Conservation (phyloP, 2,797 vertebrate species). For the Rhinella marina region DNA sequence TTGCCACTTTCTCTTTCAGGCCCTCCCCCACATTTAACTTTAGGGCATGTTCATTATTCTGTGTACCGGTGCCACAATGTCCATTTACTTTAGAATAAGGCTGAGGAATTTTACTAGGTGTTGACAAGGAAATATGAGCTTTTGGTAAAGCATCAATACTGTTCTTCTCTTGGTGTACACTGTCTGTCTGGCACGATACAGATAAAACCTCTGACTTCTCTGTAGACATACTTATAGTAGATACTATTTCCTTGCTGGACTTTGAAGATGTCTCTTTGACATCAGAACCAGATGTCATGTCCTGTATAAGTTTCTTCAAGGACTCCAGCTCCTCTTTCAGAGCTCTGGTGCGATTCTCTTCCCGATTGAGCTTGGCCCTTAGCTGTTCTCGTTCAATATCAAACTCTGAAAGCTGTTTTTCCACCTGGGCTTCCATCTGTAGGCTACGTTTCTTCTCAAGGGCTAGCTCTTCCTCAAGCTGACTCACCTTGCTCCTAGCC, state of each 20-base stretch:
- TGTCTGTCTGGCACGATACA: slow-evolving; percentile 82
- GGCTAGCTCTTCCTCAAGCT: slow-evolving; percentile 81
- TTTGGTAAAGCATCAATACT: slow-evolving; percentile 54
- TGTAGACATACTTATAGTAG: slow-evolving; percentile 65
- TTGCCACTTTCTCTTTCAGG: slow-evolving; percentile 66
- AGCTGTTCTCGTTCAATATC: slow-evolving; percentile 87
- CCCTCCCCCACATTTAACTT: slow-evolving; percentile 62
- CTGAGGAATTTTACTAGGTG: slow-evolving; percentile 63
- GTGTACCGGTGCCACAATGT: slow-evolving; percentile 74
- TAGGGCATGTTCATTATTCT: slow-evolving; percentile 62
- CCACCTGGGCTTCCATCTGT: slow-evolving; percentile 85
- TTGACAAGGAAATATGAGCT: slow-evolving; percentile 35
- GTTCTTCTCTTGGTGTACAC: slow-evolving; percentile 64
- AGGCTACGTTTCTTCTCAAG: slow-evolving; percentile 78
- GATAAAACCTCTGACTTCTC: slow-evolving; percentile 70
- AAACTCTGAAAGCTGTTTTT: slow-evolving; percentile 87
- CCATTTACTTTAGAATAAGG: slow-evolving; percentile 75
- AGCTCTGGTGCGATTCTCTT: slow-evolving; percentile 84
- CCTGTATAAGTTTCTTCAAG: slow-evolving; percentile 76
- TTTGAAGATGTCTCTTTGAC: slow-evolving; percentile 58
- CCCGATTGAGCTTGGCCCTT: slow-evolving; percentile 82
- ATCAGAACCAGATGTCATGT: slow-evolving; percentile 67
- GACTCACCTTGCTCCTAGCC: slow-evolving; percentile 79
- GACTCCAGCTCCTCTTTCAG: slow-evolving; percentile 86
- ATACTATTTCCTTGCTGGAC: slow-evolving; percentile 20